Evolutionary conservation across 2,888 invertebrate species (phyloP).

Genomic region (Embidobia sp.): DNA sequence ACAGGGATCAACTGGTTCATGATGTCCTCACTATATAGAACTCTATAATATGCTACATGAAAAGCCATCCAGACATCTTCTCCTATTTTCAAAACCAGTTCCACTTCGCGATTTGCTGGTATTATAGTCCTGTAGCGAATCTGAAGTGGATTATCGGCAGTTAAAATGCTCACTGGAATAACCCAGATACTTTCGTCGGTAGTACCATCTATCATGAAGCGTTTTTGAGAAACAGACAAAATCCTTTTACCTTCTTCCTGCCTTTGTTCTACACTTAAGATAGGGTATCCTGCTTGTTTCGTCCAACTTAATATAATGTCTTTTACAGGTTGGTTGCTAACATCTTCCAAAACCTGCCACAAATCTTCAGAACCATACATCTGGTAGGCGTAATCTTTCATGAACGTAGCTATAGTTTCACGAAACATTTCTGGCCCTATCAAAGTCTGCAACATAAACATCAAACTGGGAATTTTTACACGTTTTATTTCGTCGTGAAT

Average conservation of each 20-base stretch:
- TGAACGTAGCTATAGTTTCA: neutral
- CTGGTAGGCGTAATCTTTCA: constrained; percentile 1
- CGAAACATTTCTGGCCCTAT: constrained; percentile 11
- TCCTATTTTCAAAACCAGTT: neutral
- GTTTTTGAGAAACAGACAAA: constrained; percentile 89
- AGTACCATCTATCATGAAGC: constrained; percentile 93
- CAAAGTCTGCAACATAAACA: constrained; percentile 23
- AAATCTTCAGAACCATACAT: constrained; percentile 2
- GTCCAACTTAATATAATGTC: constrained; percentile 86
- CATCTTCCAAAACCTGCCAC: constrained; percentile 17
- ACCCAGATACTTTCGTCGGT: constrained; percentile 89
- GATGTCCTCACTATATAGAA: constrained; percentile 23
- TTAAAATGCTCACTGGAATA: constrained; percentile 75
- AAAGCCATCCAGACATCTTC: constrained; percentile 23
- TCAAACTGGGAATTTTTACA: constrained; percentile 17
- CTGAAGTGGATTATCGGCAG: constrained; percentile 11
- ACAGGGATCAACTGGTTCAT: constrained; percentile 4
- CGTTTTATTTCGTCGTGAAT: constrained; percentile 1
- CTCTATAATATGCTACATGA: constrained; percentile 38
- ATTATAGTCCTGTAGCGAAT: constrained; percentile 7
- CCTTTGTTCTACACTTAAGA: constrained; percentile 86
- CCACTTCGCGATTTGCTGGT: constrained; percentile 1
- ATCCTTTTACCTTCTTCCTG: constrained; percentile 85
- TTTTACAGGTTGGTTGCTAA: constrained; percentile 2
- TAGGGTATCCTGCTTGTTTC: constrained; percentile 96